phyloP scores from a whole-genome alignment of 2,113 vertebrate species.

The Phalacrocorax carbo region DNA sequence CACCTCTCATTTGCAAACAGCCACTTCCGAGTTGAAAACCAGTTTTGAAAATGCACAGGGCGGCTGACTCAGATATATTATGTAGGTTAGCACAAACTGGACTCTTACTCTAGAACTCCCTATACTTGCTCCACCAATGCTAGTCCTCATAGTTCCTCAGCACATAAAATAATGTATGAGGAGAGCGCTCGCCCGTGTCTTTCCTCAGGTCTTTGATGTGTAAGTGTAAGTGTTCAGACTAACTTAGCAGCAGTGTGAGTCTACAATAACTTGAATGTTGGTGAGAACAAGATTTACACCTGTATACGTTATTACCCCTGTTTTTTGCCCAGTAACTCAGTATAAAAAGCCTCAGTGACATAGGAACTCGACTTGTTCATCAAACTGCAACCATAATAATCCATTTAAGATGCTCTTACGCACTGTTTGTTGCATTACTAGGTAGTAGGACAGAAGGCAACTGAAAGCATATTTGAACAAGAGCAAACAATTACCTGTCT shows the following conservation, averaged over 20 bases:
- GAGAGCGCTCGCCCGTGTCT: neutral
- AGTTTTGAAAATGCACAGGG: neutral
- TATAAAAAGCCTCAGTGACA: neutral
- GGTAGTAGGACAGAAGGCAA: neutral
- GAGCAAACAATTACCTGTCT: slow-evolving; percentile 79
- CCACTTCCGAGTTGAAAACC: neutral
- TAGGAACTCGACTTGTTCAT: neutral
- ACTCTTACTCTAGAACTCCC: neutral
- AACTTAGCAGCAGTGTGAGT: neutral
- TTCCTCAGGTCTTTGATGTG: neutral
- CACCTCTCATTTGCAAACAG: neutral
- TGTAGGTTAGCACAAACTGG: neutral
- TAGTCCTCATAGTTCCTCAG: neutral
- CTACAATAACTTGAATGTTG: neutral
- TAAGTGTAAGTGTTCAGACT: neutral
- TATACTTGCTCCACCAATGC: neutral
- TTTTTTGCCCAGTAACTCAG: neutral
- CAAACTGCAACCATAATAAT: neutral
- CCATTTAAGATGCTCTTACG: neutral
- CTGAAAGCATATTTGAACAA: neutral
- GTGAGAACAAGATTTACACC: neutral
- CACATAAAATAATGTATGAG: neutral
- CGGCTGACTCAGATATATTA: neutral
- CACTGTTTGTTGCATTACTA: neutral
- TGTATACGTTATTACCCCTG: neutral